Evolutionary conservation across 2,888 invertebrate species (phyloP), one percentile per base, ranked within the genome.

Genomic region (Venusia cambrica): DNA sequence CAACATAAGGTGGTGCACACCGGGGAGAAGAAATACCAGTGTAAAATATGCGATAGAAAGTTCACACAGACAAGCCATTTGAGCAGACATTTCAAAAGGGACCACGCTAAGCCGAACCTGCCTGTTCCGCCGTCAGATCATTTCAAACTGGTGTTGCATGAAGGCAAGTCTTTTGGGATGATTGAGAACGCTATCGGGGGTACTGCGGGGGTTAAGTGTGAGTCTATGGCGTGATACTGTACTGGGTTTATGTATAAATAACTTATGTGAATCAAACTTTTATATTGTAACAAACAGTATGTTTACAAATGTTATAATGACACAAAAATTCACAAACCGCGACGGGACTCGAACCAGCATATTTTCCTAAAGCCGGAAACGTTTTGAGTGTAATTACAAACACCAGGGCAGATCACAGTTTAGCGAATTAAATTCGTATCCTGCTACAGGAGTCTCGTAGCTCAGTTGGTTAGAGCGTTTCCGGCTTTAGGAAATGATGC

Each of bases 1-100:
- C 85, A 84, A 48, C 87, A 87, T 40, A 68, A 60, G 29, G 77
- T 83, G 0, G 84, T 85, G 0, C 87, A 87, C 38, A 84, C 87
- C 0, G 87, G 87, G 1, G 78, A 84, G 42, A 84, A 84, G 42
- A 81, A 73, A 22, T 87, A 85, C 49, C 81, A 83, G 35, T 87
- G 87, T 40, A 79, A 75, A 37, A 73, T 84, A 40, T 87, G 87
- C 32, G 75, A 83, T 2, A 62, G 83, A 10, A 84, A 80, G 37
- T 87, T 85, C 55, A 70, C 84, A 0, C 87, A 87, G 45, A 75
- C 79, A 0, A 80, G 84, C 38, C 87, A 87, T 45, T 38, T 87
- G 1, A 79, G 72, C 2, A 58, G 87, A 5, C 87, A 87, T 56
- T 84, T 79, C 36, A 81, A 83, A 36, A 58, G 75, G 17, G 84